Evolutionary conservation across 2,797 vertebrate species (phyloP).

Genomic region (Squalus acanthias): DNA sequence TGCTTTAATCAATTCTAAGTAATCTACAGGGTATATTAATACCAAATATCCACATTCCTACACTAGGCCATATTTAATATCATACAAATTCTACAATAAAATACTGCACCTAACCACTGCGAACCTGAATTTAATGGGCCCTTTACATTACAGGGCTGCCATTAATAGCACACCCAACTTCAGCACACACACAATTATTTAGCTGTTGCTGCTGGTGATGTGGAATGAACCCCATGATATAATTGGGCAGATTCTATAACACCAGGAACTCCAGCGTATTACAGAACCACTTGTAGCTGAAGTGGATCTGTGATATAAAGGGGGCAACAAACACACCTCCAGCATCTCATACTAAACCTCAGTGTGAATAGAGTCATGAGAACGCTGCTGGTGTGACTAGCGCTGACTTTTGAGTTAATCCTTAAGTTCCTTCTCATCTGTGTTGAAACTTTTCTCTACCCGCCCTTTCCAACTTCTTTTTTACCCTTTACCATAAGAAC

Average conservation of each 20-base stretch:
- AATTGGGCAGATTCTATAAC: background rate
- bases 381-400: background rate
- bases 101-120: background rate
- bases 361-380: background rate
- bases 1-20: background rate
- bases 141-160: background rate
- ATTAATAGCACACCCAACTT: background rate
- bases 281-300: background rate
- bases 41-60: background rate
- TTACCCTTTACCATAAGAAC: background rate
- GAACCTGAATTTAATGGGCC: background rate
- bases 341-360: background rate
- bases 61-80: background rate
- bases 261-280: background rate
- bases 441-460: background rate
- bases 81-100: background rate
- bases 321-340: background rate
- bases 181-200: background rate
- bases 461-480: background rate
- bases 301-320: slow-evolving; percentile 9
- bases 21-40: background rate
- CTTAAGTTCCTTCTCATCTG: background rate
- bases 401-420: background rate
- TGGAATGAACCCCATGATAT: background rate
- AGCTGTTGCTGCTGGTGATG: background rate